phyloP scores from a whole-genome alignment of 2,888 invertebrate species.

The Conops quadrifasciatus region DNA sequence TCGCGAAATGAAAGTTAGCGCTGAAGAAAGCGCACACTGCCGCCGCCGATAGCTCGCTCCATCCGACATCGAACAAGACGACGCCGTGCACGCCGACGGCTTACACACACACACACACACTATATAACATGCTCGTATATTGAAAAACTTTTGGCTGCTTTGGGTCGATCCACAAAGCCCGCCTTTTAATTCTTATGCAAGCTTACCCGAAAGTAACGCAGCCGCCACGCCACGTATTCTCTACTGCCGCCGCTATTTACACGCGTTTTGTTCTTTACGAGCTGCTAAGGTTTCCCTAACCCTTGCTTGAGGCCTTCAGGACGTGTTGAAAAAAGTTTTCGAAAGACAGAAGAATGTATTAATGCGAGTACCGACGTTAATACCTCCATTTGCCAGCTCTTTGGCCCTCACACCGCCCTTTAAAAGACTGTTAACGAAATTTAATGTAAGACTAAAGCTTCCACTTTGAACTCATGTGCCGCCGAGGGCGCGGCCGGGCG shows the following conservation, averaged over 20 bases:
- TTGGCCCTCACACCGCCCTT: no score
- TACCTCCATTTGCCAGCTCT: no score
- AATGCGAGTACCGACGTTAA: no score
- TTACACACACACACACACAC: no score
- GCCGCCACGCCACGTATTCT: neutral
- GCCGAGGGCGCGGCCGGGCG: no score
- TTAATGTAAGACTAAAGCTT: no score
- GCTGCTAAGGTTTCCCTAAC: no score
- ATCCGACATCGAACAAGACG: neutral
- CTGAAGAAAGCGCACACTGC: no score
- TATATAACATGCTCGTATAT: no score
- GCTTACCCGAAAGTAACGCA: neutral
- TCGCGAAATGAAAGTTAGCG: neutral
- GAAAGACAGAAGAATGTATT: constrained; percentile 49
- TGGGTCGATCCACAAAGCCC: constrained; percentile 20
- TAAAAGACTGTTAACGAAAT: no score
- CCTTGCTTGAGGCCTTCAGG: constrained; percentile 9
- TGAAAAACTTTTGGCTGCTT: constrained; percentile 58
- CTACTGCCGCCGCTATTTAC: neutral
- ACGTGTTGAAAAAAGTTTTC: constrained; percentile 49
- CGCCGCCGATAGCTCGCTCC: neutral
- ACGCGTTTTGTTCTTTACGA: neutral
- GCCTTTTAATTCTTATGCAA: neutral
- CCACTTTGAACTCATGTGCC: no score
- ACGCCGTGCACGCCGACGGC: neutral